Base-by-base conservation (phyloP, 2,113 vertebrate genomes). In the Brachyhypopomus occidentalis region DNA sequence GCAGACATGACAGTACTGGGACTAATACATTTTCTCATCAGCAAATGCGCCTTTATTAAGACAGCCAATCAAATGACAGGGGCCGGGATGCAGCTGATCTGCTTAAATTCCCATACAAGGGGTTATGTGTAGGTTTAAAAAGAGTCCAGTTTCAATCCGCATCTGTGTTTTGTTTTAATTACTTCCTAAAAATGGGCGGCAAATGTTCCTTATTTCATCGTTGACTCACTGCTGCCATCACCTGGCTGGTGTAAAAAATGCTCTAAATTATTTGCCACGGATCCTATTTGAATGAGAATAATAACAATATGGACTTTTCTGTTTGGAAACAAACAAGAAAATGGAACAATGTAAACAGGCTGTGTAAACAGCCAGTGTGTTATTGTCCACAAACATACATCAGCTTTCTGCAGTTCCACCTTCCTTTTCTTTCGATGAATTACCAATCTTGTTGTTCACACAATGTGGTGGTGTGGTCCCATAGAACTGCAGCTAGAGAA, bases 181-280 rank as follows among this genome's bases (percentile, higher is more conserved):
- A 5, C 72, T 36, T 67, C 34, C 30, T 7, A 36, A 36, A 9
- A 64, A 67, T 20, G 30, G 17, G 17, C 4, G 20, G 64, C 0
- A 16, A 30, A 4, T 12, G 5, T 17, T 22, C 36, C 17, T 62
- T 5, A 5, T 3, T 19, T 75, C 12, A 58, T 64, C 63, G 4
- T 48, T 84, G 83, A 82, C 20, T 34, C 56, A 74, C 69, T 88
- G 60, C 84, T 88, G 84, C 84, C 87, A 80, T 81, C 86, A 79
- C 5, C 69, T 88, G 87, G 78, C 48, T 60, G 62, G 67, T 27
- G 16, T 48, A 16, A 69, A 59, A 64, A 27, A 30, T 58, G 14
- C 72, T 30, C 11, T 20, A 55, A 48, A 66, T 67, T n/a, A 59
- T 71, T 71, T n/a, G n/a, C 66, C 11, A 19, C 7, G 3, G 14